phyloP scores from a whole-genome alignment of 2,113 vertebrate genomes.

The Perca flavescens region DNA sequence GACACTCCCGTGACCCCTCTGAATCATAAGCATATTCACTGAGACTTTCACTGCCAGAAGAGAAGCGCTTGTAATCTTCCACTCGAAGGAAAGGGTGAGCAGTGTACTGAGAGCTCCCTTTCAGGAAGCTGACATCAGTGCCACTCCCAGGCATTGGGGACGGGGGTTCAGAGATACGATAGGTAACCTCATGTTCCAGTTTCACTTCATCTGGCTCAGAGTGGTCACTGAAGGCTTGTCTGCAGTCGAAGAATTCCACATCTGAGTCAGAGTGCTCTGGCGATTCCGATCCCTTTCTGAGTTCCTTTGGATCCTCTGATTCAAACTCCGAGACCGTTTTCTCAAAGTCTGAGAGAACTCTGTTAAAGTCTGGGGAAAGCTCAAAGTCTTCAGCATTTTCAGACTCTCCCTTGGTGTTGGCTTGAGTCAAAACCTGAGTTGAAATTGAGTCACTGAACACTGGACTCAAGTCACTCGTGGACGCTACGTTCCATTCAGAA shows the following conservation, averaged over 20 bases:
- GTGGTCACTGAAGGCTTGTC: conserved; percentile 72
- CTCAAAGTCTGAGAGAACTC: conserved; percentile 67
- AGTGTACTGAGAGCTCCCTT: conserved; percentile 3
- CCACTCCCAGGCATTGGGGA: conserved; percentile 68
- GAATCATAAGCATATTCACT: conserved; percentile 83
- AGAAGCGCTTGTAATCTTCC: conserved; percentile 60
- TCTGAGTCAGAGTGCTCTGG: conserved; percentile 76
- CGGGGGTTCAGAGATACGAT: conserved; percentile 71
- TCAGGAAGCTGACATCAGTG: conserved; percentile 39
- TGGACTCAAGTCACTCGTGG: conserved; percentile 51
- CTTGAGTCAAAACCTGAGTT: conserved; percentile 24
- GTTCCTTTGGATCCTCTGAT: conserved; percentile 21
- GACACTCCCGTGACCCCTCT: conserved; percentile 42
- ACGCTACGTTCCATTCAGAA: conserved; percentile 44
- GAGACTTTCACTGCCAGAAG: conserved; percentile 73
- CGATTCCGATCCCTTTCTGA: conserved; percentile 8
- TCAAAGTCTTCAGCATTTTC: conserved; percentile 30
- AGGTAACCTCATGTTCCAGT: conserved; percentile 14
- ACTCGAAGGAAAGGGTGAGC: conserved; percentile 40
- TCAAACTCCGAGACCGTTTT: conserved; percentile 61
- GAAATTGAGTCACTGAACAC: conserved; percentile 44
- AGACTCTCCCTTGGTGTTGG: not conserved
- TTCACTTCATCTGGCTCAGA: conserved; percentile 74
- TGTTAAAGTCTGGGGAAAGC: conserved; percentile 62
- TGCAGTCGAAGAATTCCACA: conserved; percentile 82